A percentile compares a stretch with the other conserved stretches of the same genome.
phyloP scores from a whole-genome alignment of 2,797 vertebrate species.

The Melanotaenia nigrans region DNA sequence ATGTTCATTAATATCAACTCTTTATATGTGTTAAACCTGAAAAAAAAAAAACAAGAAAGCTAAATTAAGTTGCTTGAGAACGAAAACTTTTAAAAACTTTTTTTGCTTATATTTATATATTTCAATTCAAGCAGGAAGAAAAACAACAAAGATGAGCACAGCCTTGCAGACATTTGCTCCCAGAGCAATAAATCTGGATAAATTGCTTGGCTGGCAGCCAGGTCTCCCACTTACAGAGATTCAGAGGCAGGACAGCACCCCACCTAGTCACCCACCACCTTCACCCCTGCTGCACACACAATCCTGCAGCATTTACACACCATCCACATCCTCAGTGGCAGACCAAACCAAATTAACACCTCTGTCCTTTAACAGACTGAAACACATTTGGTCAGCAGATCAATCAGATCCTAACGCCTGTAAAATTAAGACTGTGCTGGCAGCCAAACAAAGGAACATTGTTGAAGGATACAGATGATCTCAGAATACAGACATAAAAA shows the following conservation, averaged over 20 bases:
- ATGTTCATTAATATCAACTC: neutral
- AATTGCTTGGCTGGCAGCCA: conserved; percentile 60
- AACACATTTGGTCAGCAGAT: conserved; percentile 66
- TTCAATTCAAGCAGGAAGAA: conserved; percentile 11
- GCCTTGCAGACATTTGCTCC: conserved; percentile 56
- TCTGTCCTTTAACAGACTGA: conserved; percentile 49
- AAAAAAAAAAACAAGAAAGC: neutral
- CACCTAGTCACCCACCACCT: neutral
- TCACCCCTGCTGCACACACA: conserved; percentile 12
- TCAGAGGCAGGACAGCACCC: conserved; percentile 38
- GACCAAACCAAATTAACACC: conserved; percentile 76
- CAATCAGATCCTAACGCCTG: conserved; percentile 47
- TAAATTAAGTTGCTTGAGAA: neutral
- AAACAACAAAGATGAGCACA: conserved; percentile 49
- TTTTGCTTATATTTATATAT: neutral
- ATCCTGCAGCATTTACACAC: conserved; percentile 37
- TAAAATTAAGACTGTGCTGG: conserved; percentile 15
- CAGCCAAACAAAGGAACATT: conserved; percentile 36
- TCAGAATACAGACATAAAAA: conserved; percentile 11
- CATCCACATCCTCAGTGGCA: conserved; percentile 58
- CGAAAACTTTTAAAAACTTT: neutral
- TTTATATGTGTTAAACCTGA: neutral
- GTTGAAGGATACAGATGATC: conserved; percentile 12
- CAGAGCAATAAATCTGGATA: conserved; percentile 65
- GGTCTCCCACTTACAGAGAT: conserved; percentile 63